A percentile compares a stretch with the other conserved stretches of the same genome.
Evolutionary conservation across 1,140 invertebrate species (phyloP).

Genomic region (Aphaenogaster rudis): DNA sequence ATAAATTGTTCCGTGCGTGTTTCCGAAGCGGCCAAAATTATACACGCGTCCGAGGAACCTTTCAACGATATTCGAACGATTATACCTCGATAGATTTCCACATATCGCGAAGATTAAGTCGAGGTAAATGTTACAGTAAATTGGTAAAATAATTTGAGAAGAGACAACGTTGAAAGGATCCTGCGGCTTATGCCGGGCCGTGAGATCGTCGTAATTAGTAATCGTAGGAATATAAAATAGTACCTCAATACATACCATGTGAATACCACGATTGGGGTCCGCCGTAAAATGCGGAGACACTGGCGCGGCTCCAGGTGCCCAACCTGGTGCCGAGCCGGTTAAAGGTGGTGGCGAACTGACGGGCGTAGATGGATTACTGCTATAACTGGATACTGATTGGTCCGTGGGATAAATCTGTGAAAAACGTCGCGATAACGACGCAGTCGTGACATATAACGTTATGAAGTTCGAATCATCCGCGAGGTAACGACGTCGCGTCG

Average conservation of each 20-base stretch:
- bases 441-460: background rate
- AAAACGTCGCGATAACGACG: conserved; percentile 14
- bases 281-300: conserved; percentile 87
- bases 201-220: conserved; percentile 27
- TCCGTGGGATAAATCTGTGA: conserved; percentile 94
- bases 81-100: background rate
- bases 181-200: background rate
- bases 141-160: background rate
- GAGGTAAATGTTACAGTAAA: background rate
- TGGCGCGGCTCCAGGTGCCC: conserved; percentile 87
- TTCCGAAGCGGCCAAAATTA: conserved; percentile 29
- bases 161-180: conserved; percentile 24
- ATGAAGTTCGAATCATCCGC: background rate
- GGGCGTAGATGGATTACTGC: conserved; percentile 95
- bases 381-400: conserved; percentile 95
- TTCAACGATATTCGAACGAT: background rate
- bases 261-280: conserved; percentile 86
- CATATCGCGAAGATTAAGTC: background rate
- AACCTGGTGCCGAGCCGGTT: conserved; percentile 88
- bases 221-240: background rate
- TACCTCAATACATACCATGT: conserved; percentile 85
- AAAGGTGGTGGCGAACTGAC: conserved; percentile 95
- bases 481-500: background rate
- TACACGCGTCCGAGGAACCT: conserved; percentile 1
- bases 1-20: conserved; percentile 34